Evolutionary conservation across 2,797 vertebrate genomes (phyloP).

Genomic region (Gorsachius magnificus): DNA sequence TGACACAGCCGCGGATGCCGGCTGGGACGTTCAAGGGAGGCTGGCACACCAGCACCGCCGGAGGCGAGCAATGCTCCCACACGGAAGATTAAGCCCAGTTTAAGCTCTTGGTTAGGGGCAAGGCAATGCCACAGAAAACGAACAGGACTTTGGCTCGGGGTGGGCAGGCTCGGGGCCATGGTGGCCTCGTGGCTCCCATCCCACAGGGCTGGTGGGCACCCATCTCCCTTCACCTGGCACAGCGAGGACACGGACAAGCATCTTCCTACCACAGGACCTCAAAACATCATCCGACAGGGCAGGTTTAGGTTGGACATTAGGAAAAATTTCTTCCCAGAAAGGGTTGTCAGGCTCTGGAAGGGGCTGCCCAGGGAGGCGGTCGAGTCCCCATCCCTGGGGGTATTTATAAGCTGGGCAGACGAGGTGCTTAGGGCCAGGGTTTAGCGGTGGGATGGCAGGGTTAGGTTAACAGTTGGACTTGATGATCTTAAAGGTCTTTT

Average conservation of each 20-base stretch:
- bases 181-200: fast-evolving
- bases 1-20: background rate
- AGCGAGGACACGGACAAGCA: background rate
- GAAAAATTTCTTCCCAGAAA: too few relatives aligned
- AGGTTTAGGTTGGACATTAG: too few relatives aligned
- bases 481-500: too few relatives aligned
- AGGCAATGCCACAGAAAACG: fast-evolving
- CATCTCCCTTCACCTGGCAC: background rate
- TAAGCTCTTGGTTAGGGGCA: background rate
- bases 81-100: background rate
- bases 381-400: too few relatives aligned
- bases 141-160: background rate
- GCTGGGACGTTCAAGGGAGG: background rate
- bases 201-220: background rate
- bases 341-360: too few relatives aligned
- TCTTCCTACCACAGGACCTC: background rate
- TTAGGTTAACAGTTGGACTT: too few relatives aligned
- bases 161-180: background rate
- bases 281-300: background rate
- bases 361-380: too few relatives aligned
- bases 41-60: fast-evolving
- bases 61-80: background rate
- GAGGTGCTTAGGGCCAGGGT: too few relatives aligned
- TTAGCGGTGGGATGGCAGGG: too few relatives aligned
- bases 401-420: too few relatives aligned